Evolutionary conservation across 2,113 vertebrate genomes (phyloP).

Genomic region (Lates calcarifer): DNA sequence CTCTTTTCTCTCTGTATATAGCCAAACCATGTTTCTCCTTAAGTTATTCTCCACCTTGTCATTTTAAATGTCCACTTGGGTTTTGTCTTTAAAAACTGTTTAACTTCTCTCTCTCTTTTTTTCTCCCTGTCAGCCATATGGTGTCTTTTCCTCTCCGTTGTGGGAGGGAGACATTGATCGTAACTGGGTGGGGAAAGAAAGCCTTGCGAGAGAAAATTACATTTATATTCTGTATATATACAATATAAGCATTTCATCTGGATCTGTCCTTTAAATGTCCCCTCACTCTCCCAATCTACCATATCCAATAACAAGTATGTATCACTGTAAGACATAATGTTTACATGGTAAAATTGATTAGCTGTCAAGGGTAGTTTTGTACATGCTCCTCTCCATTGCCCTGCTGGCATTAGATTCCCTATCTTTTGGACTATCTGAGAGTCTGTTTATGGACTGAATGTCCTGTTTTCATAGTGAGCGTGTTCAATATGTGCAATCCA

Average conservation of each 20-base stretch:
- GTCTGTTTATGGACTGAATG: constrained; percentile 44
- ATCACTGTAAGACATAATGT: constrained; percentile 19
- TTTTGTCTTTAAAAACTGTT: constrained; percentile 53
- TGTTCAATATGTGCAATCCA: constrained; percentile 47
- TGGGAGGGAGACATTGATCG: constrained; percentile 1
- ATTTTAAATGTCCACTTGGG: constrained; percentile 36
- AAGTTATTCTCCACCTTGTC: constrained; percentile 9
- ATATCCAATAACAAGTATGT: constrained; percentile 12
- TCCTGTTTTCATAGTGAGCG: constrained; percentile 24
- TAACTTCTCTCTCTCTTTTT: not conserved
- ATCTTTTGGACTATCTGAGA: constrained; percentile 53
- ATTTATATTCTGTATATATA: constrained; percentile 4
- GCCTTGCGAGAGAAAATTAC: constrained; percentile 2
- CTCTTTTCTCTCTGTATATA: constrained; percentile 12
- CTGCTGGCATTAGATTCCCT: constrained; percentile 22
- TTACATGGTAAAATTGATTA: constrained; percentile 49
- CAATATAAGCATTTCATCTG: constrained; percentile 5
- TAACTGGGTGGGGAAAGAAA: constrained; percentile 5
- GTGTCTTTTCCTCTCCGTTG: not conserved
- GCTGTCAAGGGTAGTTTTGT: constrained; percentile 30
- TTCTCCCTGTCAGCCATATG: not conserved
- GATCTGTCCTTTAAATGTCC: constrained; percentile 11
- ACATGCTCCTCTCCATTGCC: not conserved
- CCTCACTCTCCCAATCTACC: not conserved
- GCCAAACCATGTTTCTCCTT: constrained; percentile 19